Evolutionary conservation across 1,140 invertebrate species (phyloP).

Genomic region (Neodiprion pinetum): DNA sequence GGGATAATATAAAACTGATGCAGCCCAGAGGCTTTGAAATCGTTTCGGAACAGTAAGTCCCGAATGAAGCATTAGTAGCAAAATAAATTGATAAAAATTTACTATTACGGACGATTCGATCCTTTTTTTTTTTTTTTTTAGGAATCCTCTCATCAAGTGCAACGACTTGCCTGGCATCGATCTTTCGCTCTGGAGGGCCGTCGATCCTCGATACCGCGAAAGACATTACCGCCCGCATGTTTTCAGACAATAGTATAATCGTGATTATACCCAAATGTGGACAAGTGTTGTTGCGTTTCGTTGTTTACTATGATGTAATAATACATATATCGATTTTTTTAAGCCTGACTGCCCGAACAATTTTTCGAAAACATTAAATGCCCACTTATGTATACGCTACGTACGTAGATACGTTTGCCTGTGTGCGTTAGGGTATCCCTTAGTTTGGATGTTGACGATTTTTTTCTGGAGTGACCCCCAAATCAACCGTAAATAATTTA

Average conservation of each 20-base stretch:
- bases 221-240: background rate
- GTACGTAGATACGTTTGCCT: too few species aligned
- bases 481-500: too few species aligned
- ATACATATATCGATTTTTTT: too few species aligned
- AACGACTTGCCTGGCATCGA: constrained; percentile 71
- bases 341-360: too few species aligned
- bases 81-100: background rate
- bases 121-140: constrained; percentile 54
- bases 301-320: background rate
- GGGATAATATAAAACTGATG: constrained; percentile 75
- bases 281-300: background rate
- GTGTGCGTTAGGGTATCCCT: too few species aligned
- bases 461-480: too few species aligned
- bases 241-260: too few species aligned
- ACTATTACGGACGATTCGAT: background rate
- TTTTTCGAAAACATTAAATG: too few species aligned
- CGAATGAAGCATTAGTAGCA: background rate
- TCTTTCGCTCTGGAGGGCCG: constrained; percentile 68
- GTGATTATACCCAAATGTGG: background rate
- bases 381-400: too few species aligned
- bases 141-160: constrained; percentile 73
- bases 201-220: background rate
- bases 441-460: too few species aligned
- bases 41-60: constrained; percentile 66
- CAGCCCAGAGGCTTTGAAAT: constrained; percentile 73